Evolutionary conservation across 2,113 vertebrate species (phyloP).

Genomic region (Gobiocypris rarus): DNA sequence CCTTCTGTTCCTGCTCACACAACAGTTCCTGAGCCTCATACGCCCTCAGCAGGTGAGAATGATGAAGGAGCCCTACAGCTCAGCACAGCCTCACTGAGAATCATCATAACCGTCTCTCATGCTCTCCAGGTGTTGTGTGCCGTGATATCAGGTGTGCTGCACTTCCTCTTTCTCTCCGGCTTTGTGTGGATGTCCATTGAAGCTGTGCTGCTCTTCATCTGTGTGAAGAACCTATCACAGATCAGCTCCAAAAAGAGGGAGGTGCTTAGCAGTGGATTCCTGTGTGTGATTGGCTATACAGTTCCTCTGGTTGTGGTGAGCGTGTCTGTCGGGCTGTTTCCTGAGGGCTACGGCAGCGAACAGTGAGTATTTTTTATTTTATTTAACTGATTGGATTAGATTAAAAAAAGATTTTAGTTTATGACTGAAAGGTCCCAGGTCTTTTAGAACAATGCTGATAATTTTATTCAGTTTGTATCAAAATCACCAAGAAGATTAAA

Average conservation of each 20-base stretch:
- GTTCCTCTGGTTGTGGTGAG: too few species aligned
- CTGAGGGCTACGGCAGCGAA: conserved; percentile 6
- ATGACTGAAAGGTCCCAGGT: too few species aligned
- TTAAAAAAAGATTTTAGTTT: too few species aligned
- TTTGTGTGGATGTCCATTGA: conserved; percentile 82
- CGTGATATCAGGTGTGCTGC: conserved; percentile 70
- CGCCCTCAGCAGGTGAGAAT: too few species aligned
- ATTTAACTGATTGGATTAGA: too few species aligned
- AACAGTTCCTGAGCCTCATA: too few species aligned
- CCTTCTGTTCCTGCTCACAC: too few species aligned
- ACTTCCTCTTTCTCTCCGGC: conserved; percentile 73
- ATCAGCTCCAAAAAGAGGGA: conserved; percentile 29
- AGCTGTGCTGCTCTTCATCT: conserved; percentile 74
- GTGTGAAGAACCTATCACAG: conserved; percentile 59
- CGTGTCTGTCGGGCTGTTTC: neutral
- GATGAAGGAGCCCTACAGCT: too few species aligned
- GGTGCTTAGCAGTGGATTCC: conserved; percentile 18
- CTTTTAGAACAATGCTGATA: too few species aligned
- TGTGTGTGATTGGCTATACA: conserved; percentile 8
- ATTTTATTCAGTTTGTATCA: neutral
- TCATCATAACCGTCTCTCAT: too few species aligned
- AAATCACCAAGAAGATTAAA: neutral
- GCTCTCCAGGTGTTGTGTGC: conserved; percentile 63
- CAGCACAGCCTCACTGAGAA: too few species aligned
- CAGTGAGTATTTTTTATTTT: too few species aligned